Percentiles rank a stretch among this genome's conserved stretches.
Conservation (phyloP, 2,797 vertebrate genomes). For the Moxostoma hubbsi region DNA sequence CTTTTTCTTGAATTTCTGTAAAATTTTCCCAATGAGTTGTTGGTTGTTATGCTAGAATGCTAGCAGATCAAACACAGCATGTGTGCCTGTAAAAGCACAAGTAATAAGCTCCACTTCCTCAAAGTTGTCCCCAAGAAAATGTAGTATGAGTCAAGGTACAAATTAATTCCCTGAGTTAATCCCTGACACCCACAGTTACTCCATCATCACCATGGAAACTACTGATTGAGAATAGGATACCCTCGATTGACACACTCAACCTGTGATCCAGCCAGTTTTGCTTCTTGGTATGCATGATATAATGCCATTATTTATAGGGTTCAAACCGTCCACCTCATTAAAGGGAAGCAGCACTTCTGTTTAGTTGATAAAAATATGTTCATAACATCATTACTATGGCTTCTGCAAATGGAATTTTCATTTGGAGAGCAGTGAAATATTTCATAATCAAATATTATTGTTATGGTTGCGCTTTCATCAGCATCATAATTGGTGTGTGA, state of each 20-base stretch:
- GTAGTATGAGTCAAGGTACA: neutral
- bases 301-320: neutral
- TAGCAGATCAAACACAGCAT: neutral
- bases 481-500: too few relatives aligned
- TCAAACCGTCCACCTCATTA: neutral
- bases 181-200: constrained; percentile 15
- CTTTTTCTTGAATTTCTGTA: too few relatives aligned
- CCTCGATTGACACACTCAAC: neutral
- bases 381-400: too few relatives aligned
- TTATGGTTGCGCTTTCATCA: too few relatives aligned
- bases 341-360: neutral
- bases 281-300: constrained; percentile 29
- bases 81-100: neutral
- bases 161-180: neutral
- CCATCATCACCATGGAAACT: constrained; percentile 40
- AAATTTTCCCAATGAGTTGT: neutral
- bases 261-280: constrained; percentile 8
- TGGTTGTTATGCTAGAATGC: neutral
- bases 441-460: too few relatives aligned
- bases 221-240: constrained; percentile 13
- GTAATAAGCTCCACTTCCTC: neutral
- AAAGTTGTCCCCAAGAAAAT: neutral
- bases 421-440: too few relatives aligned
- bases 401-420: too few relatives aligned
- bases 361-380: too few relatives aligned